These are phyloP conservation scores for Clistopyga incitator DNA, from an alignment of 2,888 invertebrate genomes.

Conservation along the genomic window DNA sequence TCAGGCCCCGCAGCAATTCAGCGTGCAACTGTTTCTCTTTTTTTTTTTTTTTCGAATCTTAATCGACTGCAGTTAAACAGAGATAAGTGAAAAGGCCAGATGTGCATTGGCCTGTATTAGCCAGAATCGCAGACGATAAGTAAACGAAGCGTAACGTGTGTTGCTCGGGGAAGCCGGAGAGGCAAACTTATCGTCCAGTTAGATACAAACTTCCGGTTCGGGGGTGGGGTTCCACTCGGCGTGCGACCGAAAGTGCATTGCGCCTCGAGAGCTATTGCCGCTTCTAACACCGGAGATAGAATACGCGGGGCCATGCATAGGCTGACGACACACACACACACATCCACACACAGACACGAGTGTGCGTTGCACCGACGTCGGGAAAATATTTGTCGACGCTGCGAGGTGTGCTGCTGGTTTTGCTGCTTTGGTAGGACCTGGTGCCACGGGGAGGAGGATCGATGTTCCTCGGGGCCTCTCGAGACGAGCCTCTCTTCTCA, in stretches of 20 bases:
- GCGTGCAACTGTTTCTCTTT: not conserved
- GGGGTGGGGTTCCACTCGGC: conserved; percentile 60
- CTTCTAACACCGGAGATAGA: conserved; percentile 19
- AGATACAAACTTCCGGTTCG: conserved; percentile 66
- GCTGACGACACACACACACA: not conserved
- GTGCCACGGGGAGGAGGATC: conserved; percentile 50
- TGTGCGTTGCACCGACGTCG: conserved; percentile 55
- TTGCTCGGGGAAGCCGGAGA: conserved; percentile 45
- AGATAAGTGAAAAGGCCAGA: conserved; percentile 20
- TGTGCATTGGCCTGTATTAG: conserved; percentile 49
- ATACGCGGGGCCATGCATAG: conserved; percentile 14
- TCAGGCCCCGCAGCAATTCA: too few relatives aligned
- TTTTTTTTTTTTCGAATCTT: not conserved
- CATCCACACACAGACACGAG: conserved; percentile 1
- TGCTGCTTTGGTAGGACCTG: conserved; percentile 56
- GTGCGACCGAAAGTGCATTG: conserved; percentile 64
- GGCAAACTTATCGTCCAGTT: conserved; percentile 68
- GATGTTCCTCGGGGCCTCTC: conserved; percentile 61
- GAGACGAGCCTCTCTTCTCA: conserved; percentile 65
- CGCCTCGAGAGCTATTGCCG: conserved; percentile 45
- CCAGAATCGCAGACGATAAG: conserved; percentile 63
- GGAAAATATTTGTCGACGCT: conserved; percentile 68
- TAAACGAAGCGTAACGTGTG: conserved; percentile 64
- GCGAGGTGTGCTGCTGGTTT: conserved; percentile 56
- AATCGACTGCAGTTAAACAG: conserved; percentile 5